Evolutionary conservation across 2,888 invertebrate species (phyloP), one percentile per base, ranked within the genome.

Genomic region (Diabrotica balteata): DNA sequence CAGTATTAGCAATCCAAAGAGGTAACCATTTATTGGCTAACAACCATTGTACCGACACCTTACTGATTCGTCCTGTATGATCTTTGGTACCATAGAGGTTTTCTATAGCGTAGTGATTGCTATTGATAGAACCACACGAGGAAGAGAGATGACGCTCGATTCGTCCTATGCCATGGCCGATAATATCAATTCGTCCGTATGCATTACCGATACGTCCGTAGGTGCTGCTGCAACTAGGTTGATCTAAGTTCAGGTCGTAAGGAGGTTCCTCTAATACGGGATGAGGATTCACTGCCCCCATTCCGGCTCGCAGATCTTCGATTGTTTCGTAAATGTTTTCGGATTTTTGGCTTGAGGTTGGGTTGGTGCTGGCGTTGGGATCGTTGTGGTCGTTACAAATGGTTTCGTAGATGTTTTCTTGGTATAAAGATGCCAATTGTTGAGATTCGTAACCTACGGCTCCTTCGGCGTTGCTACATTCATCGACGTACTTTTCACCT

Each of bases 11-110:
- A 67, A 88, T 87, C 89, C 90, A 90, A 52, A 89, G 78, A 0
- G 89, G 88, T 32, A 90, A 78, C 90, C 90, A 90, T 75, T 89
- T 88, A 77, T 90, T 90, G 0, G 90, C 88, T 68, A 90, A 82
- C 75, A 90, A 84, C 90, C 90, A 90, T 76, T 90, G 89, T 49
- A 90, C 84, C 1, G 89, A 88, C 1, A 88, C 87, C 78, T 88
- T 88, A 63, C 88, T 89, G 59, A 90, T 87, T 62, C 89, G 81
- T 8, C 87, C 84, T 5, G 82, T 79, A 51, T 76, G 70, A 66
- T 82, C 83, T 8, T 70, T 66, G 9, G 81, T 76, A 7, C 83
- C 81, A 71, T 86, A 85, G 32, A 82, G 71, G 74, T 83, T 84
- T 60, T 86, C 84, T 7, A 86, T 82, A 52, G 85, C 85, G 75